A percentile compares a stretch with the other conserved stretches of the same genome.
These are phyloP conservation scores for Cartodere bifasciata DNA, from an alignment of 2,888 invertebrate species.

Conservation along the genomic window DNA sequence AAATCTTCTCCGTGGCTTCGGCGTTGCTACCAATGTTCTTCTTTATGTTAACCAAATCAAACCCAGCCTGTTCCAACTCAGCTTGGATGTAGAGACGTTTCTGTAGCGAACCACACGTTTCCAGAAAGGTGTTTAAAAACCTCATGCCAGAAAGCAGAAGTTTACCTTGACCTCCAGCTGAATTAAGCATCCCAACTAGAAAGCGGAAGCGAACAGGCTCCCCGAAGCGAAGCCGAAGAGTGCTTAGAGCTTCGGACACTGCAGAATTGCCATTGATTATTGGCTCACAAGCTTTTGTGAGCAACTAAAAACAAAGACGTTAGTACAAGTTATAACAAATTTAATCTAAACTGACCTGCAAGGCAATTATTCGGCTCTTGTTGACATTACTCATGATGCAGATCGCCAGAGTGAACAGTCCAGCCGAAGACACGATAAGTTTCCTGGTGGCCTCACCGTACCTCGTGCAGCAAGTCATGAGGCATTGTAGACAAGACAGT, in stretches of 20 bases:
- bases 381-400: slow-evolving; percentile 83
- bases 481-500: slow-evolving; percentile 77
- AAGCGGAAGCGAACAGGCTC: slow-evolving; percentile 89
- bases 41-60: slow-evolving; percentile 49
- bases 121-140: slow-evolving; percentile 74
- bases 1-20: slow-evolving; percentile 48
- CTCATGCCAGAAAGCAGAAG: slow-evolving; percentile 67
- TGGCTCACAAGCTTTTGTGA: slow-evolving; percentile 71
- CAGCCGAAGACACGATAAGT: slow-evolving; percentile 64
- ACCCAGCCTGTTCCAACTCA: slow-evolving; percentile 70
- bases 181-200: slow-evolving; percentile 77
- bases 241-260: slow-evolving; percentile 83
- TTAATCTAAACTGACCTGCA: slow-evolving; percentile 52
- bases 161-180: slow-evolving; percentile 54
- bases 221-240: slow-evolving; percentile 73
- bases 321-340: slow-evolving; percentile 1
- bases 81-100: slow-evolving; percentile 74
- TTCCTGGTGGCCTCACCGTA: slow-evolving; percentile 69
- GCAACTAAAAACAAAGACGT: slow-evolving; percentile 43
- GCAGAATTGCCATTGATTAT: slow-evolving; percentile 66
- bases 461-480: slow-evolving; percentile 66
- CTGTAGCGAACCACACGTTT: slow-evolving; percentile 62
- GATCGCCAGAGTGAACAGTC: slow-evolving; percentile 71
- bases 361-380: slow-evolving; percentile 68
- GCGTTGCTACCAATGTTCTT: slow-evolving; percentile 53